Evolutionary conservation across 2,113 vertebrate genomes (phyloP), one percentile per base, ranked within the genome.

Genomic region (Genyomyrus donnyi): DNA sequence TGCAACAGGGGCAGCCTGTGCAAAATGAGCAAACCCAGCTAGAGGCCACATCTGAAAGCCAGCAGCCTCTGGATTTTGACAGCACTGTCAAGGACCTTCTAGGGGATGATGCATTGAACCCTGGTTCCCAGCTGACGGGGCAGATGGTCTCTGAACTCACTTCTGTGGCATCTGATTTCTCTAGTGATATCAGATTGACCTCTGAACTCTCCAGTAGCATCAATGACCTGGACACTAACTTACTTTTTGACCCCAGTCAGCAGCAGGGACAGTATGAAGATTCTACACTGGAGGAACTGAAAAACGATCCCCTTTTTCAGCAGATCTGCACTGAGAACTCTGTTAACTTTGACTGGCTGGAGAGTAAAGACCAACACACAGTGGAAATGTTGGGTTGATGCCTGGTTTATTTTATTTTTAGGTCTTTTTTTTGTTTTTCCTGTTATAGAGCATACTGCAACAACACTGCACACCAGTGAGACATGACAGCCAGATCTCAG

Each of bases 191-290:
- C 94, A 96, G 98, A 94, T 96, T 99, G 96, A 97, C 97, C 95
- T 98, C 98, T 88, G 98, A 99, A 93, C 97, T 99, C 95, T 98
- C 98, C 95, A 98, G 98, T 97, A 99, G 98, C 97, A 99, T 99
- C 96, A 98, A 97, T 62, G 98, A 99, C 97, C 96, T 99, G 94
- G 98, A 99, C 95, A 95, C 98, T 92, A 99, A 98, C 94, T 96
- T 99, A 94, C 97, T 99, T 95, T 99, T 99, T 94, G 98, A 99
- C 95, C 98, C 98, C 85, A 96, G 97, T 94, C 98, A 96, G 92
- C 98, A 98, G 96, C 98, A 99, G 96, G 98, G 97, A 96, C 97
- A 98, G 95, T 98, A 99, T 19, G 98, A 99, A 95, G 98, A 98
- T 94, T 96, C 98, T 89, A 98, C 98, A 96, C 98, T 99, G 98